Percentiles rank a stretch among this genome's conserved stretches.
These are phyloP conservation scores for Bruchidius siliquastri DNA, from an alignment of 2,888 invertebrate species.

Conservation along the genomic window DNA sequence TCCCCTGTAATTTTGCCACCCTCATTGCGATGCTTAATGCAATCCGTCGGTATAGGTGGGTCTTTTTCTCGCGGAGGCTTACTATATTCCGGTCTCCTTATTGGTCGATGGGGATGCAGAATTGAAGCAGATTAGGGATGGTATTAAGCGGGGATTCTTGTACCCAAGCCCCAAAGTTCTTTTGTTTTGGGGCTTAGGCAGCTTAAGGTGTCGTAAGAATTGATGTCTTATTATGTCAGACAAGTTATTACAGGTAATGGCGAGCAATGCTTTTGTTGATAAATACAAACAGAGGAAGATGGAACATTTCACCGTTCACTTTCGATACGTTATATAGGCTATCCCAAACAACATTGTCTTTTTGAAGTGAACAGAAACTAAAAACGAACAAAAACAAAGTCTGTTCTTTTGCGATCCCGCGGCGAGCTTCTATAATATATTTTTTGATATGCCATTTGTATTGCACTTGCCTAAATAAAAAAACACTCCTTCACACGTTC, in stretches of 20 bases:
- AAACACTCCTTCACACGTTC: no score
- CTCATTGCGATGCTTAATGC: slow-evolving; percentile 32
- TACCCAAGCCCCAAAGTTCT: background rate
- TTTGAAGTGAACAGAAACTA: no score
- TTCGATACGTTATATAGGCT: no score
- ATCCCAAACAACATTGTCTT: no score
- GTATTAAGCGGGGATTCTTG: background rate
- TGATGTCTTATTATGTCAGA: background rate
- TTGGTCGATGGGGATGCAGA: background rate
- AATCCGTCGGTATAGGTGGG: slow-evolving; percentile 13
- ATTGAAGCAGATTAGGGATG: background rate
- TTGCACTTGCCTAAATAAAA: no score
- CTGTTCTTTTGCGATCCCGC: no score
- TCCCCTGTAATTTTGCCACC: slow-evolving; percentile 2
- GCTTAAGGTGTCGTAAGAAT: background rate
- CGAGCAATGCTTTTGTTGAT: background rate
- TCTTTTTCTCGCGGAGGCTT: background rate
- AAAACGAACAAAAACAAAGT: no score
- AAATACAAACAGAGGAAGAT: no score
- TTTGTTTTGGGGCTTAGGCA: background rate
- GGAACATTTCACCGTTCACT: no score
- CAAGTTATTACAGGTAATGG: background rate
- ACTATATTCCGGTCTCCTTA: background rate
- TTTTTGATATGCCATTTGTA: no score
- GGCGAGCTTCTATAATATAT: no score